A percentile compares a stretch with the other conserved stretches of the same genome.
Conservation (phyloP, 35 echinoderm and acorn worm genomes). For the Stichopus chloronotus region DNA sequence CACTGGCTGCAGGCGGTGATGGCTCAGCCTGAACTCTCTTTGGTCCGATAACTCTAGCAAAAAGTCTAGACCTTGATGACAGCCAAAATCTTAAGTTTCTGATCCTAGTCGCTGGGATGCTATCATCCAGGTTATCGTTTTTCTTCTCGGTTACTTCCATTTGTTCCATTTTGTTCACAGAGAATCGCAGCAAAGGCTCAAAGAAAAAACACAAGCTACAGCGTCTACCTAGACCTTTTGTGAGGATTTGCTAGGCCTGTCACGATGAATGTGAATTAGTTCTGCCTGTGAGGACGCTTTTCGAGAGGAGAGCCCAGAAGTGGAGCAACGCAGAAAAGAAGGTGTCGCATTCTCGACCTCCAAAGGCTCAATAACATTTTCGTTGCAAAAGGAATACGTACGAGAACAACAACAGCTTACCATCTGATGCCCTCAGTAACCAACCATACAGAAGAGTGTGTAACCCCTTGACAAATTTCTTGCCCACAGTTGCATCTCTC, state of each 20-base stretch:
- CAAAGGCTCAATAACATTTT: background rate
- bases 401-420: background rate
- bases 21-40: background rate
- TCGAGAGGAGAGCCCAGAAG: background rate
- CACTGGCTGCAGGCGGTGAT: background rate
- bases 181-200: background rate
- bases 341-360: background rate
- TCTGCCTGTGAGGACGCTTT: background rate
- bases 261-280: no score
- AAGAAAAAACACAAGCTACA: no score
- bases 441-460: background rate
- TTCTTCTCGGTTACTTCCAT: background rate
- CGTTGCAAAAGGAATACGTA: background rate
- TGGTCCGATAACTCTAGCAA: background rate
- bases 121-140: background rate
- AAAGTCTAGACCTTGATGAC: background rate
- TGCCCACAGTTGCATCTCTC: background rate
- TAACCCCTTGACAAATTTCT: background rate
- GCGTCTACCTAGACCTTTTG: no score
- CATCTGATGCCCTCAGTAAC: background rate
- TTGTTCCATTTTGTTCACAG: constrained; percentile 8
- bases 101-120: background rate
- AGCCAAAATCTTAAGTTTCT: background rate
- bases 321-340: background rate
- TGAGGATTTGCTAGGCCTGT: no score